A percentile compares a stretch with the other conserved stretches of the same genome.
phyloP scores from a whole-genome alignment of 1,140 invertebrate genomes.

The Diuraphis noxia region DNA sequence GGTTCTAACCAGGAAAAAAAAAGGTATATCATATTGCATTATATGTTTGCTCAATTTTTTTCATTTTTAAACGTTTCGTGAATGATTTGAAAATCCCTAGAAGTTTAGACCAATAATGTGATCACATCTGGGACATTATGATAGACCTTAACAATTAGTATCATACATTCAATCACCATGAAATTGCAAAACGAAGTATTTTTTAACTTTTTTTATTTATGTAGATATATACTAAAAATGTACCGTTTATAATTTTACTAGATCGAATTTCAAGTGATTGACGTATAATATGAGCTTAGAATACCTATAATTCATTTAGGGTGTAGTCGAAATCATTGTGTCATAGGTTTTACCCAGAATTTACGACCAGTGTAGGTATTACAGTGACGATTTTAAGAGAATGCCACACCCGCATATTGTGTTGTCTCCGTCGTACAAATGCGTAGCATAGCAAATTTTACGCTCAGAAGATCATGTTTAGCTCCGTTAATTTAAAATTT shows the following conservation, averaged over 20 bases:
- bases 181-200: background rate
- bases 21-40: too few relatives aligned
- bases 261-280: background rate
- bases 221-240: background rate
- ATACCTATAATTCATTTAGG: too few relatives aligned
- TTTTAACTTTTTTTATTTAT: background rate
- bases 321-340: too few relatives aligned
- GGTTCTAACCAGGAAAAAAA: too few relatives aligned
- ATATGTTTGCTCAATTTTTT: background rate
- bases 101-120: background rate
- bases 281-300: background rate
- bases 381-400: too few relatives aligned
- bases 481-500: too few relatives aligned
- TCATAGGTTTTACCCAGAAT: too few relatives aligned
- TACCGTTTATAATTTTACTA: background rate
- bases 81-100: background rate
- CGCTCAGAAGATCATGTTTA: too few relatives aligned
- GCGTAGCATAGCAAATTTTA: too few relatives aligned
- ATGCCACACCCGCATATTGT: too few relatives aligned
- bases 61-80: background rate
- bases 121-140: background rate
- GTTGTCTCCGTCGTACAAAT: too few relatives aligned
- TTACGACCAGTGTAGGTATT: too few relatives aligned
- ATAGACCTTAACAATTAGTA: background rate
- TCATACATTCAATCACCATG: background rate